Base-by-base conservation (phyloP, 2,113 vertebrate species). In the Hemibagrus wyckioides region DNA sequence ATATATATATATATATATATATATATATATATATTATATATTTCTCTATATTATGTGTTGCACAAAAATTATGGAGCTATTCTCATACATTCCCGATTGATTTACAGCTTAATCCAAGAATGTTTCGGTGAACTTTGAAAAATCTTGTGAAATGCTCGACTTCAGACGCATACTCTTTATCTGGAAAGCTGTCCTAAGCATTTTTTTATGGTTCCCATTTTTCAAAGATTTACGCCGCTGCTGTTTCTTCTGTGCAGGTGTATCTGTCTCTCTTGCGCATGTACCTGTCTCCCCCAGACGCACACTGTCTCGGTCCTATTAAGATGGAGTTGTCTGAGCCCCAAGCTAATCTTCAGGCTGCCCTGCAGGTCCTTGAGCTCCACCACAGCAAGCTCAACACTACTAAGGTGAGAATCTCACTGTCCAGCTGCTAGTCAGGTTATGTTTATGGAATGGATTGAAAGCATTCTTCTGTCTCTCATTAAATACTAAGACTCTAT, bases 381-480 rank as follows among this genome's bases (percentile, higher is more conserved):
- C 98, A 99, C 92, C 97, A 99, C 92, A 97, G 97, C 95, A 99
- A 99, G 88, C 93, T 99, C 90, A 96, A 99, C 92, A 99, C 98
- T 90, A 97, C 97, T 87, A 99, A 99, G 97, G 98, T 99, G 63
- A 89, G 87, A 59, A 5, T 48, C 21, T 7, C 4, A n/a, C 15
- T 30, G 80, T 21, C 9, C 80, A 59, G 21, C 2, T 17, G 21
- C 3, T 41, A 61, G 30, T 1, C 52, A 52, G 41, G 56, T 52
- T 36, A 39, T 80, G 39, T 39, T 79, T 13, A 36, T 23, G 15
- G 44, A 48, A 48, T 48, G 44, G 44, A 7, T 48, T 48, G 44
- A 0, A 48, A 48, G 44, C 44, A 48, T 48, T 48, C 44, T 48
- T 48, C 2, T 48, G 44, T 8, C 44, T 48, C 44, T 48, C 44